phyloP scores from a whole-genome alignment of 2,113 vertebrate species.

The Tychaedon coryphoeus region DNA sequence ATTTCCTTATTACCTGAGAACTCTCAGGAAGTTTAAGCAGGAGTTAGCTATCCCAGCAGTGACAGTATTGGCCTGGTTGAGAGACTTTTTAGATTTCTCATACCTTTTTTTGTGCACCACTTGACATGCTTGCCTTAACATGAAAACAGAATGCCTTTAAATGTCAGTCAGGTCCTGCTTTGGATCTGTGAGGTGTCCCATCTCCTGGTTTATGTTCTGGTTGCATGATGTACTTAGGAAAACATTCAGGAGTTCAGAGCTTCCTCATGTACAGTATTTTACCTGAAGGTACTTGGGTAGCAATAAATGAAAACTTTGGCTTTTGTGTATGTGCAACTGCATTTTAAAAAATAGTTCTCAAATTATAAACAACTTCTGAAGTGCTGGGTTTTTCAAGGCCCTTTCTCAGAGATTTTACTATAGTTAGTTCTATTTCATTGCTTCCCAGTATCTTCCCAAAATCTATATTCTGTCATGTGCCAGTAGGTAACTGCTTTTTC shows the following conservation, averaged over 20 bases:
- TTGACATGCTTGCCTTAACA: rapidly evolving
- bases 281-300: neutral
- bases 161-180: neutral
- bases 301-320: neutral
- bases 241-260: neutral
- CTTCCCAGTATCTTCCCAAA: neutral
- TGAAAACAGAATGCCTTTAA: neutral
- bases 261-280: neutral
- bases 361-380: neutral
- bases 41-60: neutral
- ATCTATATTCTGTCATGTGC: neutral
- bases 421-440: neutral
- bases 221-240: neutral
- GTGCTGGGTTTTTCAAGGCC: neutral
- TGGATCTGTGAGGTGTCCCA: neutral
- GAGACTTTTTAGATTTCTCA: neutral
- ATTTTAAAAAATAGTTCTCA: neutral
- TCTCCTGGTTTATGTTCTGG: neutral
- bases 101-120: neutral
- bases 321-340: neutral
- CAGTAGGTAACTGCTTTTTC: neutral
- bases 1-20: neutral
- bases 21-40: neutral
- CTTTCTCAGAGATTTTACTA: neutral
- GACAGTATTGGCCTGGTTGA: neutral